phyloP scores from a whole-genome alignment of 2,113 vertebrate species.

The Oncorhynchus gorbuscha region DNA sequence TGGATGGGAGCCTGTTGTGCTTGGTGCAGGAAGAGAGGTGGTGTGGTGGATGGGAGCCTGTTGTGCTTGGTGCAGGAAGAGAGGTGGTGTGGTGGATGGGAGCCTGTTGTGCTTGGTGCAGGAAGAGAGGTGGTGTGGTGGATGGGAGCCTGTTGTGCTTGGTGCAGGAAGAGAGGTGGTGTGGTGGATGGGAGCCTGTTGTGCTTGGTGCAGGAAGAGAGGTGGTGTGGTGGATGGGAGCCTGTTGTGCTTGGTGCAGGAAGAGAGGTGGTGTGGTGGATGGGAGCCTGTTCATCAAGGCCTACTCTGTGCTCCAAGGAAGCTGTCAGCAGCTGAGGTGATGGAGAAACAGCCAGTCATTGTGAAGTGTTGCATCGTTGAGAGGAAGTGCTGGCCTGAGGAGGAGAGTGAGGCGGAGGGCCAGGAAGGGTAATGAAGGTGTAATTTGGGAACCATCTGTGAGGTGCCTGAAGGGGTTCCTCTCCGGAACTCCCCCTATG shows the following conservation, averaged over 20 bases:
- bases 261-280: not conserved
- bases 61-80: not conserved
- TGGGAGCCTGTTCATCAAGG: not conserved
- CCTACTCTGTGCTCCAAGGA: not conserved
- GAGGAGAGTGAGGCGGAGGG: not conserved
- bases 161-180: not conserved
- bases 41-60: not conserved
- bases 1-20: not conserved
- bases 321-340: slow-evolving; percentile 58
- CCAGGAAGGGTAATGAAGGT: slow-evolving; percentile 62
- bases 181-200: not conserved
- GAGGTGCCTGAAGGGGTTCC: slow-evolving; percentile 74
- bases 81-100: not conserved
- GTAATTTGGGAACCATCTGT: slow-evolving; percentile 81
- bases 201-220: not conserved
- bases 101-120: not conserved
- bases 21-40: not conserved
- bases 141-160: not conserved
- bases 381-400: slow-evolving; percentile 24
- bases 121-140: not conserved
- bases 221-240: not conserved
- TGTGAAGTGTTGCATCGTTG: slow-evolving; percentile 29
- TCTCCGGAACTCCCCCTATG: slow-evolving; percentile 69
- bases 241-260: not conserved
- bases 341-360: slow-evolving; percentile 58